Conservation (phyloP, 2,797 vertebrate species). For the Yasuhikotakia modesta region DNA sequence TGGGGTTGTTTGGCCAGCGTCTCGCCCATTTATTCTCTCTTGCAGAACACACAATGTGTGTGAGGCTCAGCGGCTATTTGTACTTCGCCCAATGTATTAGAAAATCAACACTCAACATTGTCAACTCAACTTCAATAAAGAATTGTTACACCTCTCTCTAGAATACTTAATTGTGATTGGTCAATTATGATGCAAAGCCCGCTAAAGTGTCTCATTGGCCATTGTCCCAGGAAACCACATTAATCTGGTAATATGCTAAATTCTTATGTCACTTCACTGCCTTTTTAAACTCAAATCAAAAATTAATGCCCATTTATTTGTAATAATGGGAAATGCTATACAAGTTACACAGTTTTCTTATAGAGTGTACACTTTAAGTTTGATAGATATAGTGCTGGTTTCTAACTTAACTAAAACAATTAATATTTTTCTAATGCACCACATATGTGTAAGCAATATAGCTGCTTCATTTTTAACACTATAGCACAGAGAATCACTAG, state of each 20-base stretch:
- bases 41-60: constrained; percentile 55
- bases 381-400: no score
- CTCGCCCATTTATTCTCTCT: constrained; percentile 57
- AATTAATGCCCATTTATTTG: no score
- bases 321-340: no score
- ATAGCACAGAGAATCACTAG: not conserved
- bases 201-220: not conserved
- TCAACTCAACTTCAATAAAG: constrained; percentile 2
- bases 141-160: not conserved
- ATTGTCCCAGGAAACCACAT: no score
- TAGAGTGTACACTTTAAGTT: no score
- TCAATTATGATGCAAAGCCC: not conserved
- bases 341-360: no score
- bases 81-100: constrained; percentile 26
- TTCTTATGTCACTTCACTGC: no score
- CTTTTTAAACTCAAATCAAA: no score
- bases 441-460: no score
- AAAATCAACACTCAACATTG: constrained; percentile 12
- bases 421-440: no score
- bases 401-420: no score
- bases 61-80: constrained; percentile 33
- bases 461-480: not conserved
- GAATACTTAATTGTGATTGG: not conserved
- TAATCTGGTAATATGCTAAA: no score
- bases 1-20: constrained; percentile 64